These are phyloP conservation scores for Apis cerana DNA, from an alignment of 1,140 invertebrate species.

Conservation along the genomic window DNA sequence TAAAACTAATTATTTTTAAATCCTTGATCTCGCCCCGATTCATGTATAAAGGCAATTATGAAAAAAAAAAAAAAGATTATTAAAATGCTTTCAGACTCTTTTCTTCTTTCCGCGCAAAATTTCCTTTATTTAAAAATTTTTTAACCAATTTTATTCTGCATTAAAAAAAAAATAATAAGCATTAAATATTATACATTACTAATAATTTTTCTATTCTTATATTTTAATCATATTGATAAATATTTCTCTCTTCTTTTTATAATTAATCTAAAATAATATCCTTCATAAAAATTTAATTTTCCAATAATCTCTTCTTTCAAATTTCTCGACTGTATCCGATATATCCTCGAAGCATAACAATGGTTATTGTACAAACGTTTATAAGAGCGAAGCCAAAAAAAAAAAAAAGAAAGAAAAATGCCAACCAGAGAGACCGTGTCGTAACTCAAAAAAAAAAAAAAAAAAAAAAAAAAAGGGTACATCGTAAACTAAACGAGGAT, in stretches of 20 bases:
- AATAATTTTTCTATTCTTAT: no score
- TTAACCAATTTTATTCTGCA: no score
- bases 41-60: no score
- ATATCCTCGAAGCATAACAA: background rate
- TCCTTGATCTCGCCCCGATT: background rate
- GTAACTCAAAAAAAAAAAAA: conserved; percentile 3
- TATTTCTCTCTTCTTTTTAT: no score
- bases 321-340: background rate
- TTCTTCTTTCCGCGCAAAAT: no score
- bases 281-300: background rate
- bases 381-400: background rate
- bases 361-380: background rate
- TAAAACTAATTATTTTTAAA: background rate
- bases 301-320: background rate
- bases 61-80: no score
- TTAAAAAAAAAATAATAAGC: no score
- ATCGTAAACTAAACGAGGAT: conserved; percentile 5
- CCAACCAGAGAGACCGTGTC: conserved; percentile 2
- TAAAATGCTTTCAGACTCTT: no score
- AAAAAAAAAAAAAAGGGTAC: background rate
- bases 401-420: conserved; percentile 2
- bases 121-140: no score
- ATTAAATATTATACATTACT: no score
- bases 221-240: no score
- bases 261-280: no score